A percentile compares a stretch with the other conserved stretches of the same genome.
Conservation (phyloP, 2,888 invertebrate genomes). For the Leucoma salicis region DNA sequence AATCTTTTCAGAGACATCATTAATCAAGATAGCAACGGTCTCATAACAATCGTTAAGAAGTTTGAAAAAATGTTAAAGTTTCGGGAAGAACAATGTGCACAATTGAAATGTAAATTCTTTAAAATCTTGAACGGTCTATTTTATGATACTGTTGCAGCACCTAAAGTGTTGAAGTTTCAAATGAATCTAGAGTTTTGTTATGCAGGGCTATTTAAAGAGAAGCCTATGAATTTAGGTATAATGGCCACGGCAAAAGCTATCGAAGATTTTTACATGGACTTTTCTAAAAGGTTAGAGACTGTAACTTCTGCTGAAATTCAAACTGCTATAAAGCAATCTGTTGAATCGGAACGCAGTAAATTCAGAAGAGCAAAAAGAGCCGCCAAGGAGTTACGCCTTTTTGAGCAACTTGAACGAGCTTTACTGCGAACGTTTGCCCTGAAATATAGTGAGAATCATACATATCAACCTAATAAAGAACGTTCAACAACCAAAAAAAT, state of each 20-base stretch:
- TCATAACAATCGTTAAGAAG: slow-evolving; percentile 48
- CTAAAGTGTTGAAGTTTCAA: slow-evolving; percentile 79
- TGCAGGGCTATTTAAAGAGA: slow-evolving; percentile 81
- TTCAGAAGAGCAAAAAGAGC: slow-evolving; percentile 80
- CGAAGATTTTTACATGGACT: slow-evolving; percentile 79
- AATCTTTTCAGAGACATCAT: slow-evolving; percentile 64
- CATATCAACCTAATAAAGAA: slow-evolving; percentile 8
- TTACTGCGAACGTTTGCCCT: slow-evolving; percentile 67
- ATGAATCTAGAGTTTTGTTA: slow-evolving; percentile 85
- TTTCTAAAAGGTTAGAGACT: slow-evolving; percentile 77
- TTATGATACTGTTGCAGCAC: slow-evolving; percentile 78
- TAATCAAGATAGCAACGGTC: slow-evolving; percentile 46
- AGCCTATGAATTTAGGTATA: slow-evolving; percentile 80
- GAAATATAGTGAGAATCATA: slow-evolving; percentile 12
- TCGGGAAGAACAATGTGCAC: slow-evolving; percentile 74
- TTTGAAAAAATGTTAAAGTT: slow-evolving; percentile 52
- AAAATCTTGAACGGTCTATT: slow-evolving; percentile 81
- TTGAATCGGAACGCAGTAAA: slow-evolving; percentile 71
- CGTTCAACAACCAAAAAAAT: slow-evolving; percentile 16
- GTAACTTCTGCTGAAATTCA: slow-evolving; percentile 78
- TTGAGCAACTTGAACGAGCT: slow-evolving; percentile 68
- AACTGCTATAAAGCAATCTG: slow-evolving; percentile 73
- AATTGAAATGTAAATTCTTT: slow-evolving; percentile 78
- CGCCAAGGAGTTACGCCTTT: slow-evolving; percentile 78
- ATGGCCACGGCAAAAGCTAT: slow-evolving; percentile 81